These are phyloP conservation scores for Pterocles burchelli DNA, from an alignment of 2,113 vertebrate genomes.

Conservation along the genomic window DNA sequence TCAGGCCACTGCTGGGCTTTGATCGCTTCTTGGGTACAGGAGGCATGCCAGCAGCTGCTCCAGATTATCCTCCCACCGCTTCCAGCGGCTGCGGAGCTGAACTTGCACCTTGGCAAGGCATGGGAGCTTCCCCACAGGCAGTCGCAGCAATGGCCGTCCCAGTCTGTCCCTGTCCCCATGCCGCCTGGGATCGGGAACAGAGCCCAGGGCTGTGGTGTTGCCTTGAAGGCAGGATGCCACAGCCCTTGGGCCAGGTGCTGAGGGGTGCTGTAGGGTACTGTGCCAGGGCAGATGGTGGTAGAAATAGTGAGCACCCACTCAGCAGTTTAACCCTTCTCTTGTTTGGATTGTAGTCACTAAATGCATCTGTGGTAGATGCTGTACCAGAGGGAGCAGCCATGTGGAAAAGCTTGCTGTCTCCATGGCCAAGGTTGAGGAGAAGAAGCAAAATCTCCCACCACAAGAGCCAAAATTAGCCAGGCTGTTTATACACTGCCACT, in stretches of 20 bases:
- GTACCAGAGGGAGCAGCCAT: neutral
- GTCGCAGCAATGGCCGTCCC: fast-evolving
- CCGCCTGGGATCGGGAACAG: fast-evolving
- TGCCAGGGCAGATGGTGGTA: fast-evolving
- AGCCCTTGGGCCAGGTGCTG: neutral
- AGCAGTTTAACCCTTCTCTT: neutral
- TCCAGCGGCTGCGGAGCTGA: neutral
- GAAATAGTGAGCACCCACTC: fast-evolving
- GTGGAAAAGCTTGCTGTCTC: neutral
- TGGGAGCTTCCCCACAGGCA: fast-evolving
- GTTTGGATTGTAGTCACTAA: neutral
- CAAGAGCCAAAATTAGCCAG: fast-evolving
- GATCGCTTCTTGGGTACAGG: neutral
- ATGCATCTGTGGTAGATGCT: neutral
- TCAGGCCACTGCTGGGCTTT: neutral
- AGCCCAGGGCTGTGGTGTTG: fast-evolving
- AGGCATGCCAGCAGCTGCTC: slow-evolving; percentile 20
- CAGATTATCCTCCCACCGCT: fast-evolving
- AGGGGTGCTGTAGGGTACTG: neutral
- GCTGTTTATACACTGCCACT: neutral
- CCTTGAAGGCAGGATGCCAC: neutral
- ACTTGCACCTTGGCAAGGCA: fast-evolving
- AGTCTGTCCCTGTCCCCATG: fast-evolving
- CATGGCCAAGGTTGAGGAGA: neutral
- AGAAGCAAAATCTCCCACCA: neutral